Percentiles rank a stretch among this genome's conserved stretches.
phyloP scores from a whole-genome alignment of 2,113 vertebrate species.

The Eidolon helvum region DNA sequence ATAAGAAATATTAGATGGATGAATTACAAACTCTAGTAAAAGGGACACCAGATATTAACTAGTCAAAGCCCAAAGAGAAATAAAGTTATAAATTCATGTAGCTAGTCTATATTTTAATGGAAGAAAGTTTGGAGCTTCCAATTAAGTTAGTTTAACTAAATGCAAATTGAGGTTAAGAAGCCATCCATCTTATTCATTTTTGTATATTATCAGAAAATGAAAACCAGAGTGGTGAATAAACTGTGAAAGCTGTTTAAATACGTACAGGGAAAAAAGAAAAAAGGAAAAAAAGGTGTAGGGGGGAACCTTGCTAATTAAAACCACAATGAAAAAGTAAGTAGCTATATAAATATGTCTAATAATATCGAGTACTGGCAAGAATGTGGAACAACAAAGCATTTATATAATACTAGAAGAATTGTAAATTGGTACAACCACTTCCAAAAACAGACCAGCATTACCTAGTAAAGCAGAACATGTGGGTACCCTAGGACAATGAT shows the following conservation, averaged over 20 bases:
- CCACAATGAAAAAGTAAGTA: neutral
- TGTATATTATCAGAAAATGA: neutral
- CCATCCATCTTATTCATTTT: neutral
- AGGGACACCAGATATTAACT: neutral
- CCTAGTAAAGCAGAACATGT: neutral
- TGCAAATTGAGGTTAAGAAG: neutral
- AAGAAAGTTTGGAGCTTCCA: slow-evolving; percentile 9
- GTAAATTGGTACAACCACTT: neutral
- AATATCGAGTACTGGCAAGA: neutral
- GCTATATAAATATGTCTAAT: neutral
- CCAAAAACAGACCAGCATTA: neutral
- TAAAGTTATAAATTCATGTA: neutral
- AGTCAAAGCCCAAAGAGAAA: neutral
- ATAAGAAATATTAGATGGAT: neutral
- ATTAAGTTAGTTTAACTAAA: neutral
- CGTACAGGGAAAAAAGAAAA: neutral
- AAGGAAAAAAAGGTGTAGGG: too few species aligned
- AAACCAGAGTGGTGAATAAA: neutral
- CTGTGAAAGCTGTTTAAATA: neutral
- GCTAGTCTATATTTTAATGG: neutral
- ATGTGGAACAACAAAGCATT: neutral
- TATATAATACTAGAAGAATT: neutral
- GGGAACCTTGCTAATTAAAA: neutral
- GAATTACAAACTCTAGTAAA: neutral
- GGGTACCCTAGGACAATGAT: neutral